phyloP scores from a whole-genome alignment of 2,797 vertebrate species.

The Hapalemur alaotrensis region DNA sequence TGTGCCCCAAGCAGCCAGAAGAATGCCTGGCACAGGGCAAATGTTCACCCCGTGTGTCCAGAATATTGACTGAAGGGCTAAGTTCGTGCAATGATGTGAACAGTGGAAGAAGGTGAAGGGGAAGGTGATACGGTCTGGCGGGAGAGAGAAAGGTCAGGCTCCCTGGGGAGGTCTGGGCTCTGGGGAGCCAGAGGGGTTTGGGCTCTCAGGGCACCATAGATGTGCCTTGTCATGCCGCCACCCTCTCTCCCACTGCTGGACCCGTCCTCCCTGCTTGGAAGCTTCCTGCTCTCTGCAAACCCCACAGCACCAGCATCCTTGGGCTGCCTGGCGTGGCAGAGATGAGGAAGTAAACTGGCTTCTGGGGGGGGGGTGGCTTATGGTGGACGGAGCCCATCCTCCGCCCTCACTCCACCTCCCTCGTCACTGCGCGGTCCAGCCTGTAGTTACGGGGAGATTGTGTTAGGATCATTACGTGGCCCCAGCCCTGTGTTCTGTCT shows the following conservation, averaged over 20 bases:
- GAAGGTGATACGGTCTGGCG: background rate
- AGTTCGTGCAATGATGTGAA: background rate
- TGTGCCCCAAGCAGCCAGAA: background rate
- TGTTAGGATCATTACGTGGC: background rate
- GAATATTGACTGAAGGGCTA: background rate
- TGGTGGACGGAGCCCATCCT: background rate
- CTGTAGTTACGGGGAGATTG: background rate
- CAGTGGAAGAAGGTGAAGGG: background rate
- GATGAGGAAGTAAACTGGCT: slow-evolving; percentile 83
- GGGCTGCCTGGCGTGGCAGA: slow-evolving; percentile 73
- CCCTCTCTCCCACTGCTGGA: background rate
- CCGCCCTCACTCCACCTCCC: background rate
- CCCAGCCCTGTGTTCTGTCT: too few species aligned
- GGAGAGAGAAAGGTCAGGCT: background rate
- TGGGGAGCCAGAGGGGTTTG: background rate
- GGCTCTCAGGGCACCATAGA: background rate
- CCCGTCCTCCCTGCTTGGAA: slow-evolving; percentile 50
- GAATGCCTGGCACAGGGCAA: background rate
- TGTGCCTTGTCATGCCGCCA: background rate
- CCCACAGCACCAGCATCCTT: slow-evolving; percentile 73
- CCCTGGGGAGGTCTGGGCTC: background rate
- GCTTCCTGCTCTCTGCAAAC: slow-evolving; percentile 66
- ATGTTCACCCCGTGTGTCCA: background rate
- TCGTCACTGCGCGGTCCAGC: too few species aligned
- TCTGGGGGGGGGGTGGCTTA: slow-evolving; percentile 64